phyloP scores from a whole-genome alignment of 2,113 vertebrate species.

The Gambusia holbrooki region DNA sequence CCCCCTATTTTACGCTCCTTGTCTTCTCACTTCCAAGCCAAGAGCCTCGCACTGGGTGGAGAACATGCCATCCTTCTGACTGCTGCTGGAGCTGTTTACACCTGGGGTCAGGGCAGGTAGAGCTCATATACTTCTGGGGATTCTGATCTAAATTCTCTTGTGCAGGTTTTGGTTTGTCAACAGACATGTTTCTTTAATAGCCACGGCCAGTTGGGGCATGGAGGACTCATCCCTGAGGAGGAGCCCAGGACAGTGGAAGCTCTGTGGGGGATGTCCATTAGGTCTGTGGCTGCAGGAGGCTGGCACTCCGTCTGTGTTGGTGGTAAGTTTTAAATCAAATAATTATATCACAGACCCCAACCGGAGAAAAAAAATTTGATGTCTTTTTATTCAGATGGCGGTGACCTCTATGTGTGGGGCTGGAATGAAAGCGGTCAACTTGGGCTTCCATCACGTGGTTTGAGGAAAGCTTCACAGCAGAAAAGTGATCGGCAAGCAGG shows the following conservation, averaged over 20 bases:
- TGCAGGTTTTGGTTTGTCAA: not conserved
- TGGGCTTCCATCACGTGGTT: constrained; percentile 83
- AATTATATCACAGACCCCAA: fast-evolving
- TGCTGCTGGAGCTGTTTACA: constrained; percentile 77
- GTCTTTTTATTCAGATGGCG: constrained; percentile 75
- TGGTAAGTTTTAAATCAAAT: constrained; percentile 74
- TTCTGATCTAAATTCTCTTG: not conserved
- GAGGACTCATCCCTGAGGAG: constrained; percentile 78
- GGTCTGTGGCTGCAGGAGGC: constrained; percentile 83
- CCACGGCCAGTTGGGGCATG: constrained; percentile 93
- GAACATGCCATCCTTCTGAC: constrained; percentile 85
- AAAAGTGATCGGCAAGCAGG: constrained; percentile 41
- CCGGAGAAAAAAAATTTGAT: too few species aligned
- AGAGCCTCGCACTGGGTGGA: constrained; percentile 80
- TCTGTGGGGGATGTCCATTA: constrained; percentile 84
- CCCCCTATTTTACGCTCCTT: constrained; percentile 82
- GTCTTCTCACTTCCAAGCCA: constrained; percentile 73
- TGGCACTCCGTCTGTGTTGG: constrained; percentile 90
- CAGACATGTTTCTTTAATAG: constrained; percentile 68
- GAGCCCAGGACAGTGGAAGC: constrained; percentile 88
- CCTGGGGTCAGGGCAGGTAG: constrained; percentile 91
- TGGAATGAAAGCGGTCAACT: constrained; percentile 97
- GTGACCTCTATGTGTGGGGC: constrained; percentile 94
- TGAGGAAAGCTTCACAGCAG: constrained; percentile 50
- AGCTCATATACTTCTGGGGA: not conserved